These are phyloP conservation scores for Thunnus maccoyii DNA, from an alignment of 2,113 vertebrate genomes.

Conservation along the genomic window DNA sequence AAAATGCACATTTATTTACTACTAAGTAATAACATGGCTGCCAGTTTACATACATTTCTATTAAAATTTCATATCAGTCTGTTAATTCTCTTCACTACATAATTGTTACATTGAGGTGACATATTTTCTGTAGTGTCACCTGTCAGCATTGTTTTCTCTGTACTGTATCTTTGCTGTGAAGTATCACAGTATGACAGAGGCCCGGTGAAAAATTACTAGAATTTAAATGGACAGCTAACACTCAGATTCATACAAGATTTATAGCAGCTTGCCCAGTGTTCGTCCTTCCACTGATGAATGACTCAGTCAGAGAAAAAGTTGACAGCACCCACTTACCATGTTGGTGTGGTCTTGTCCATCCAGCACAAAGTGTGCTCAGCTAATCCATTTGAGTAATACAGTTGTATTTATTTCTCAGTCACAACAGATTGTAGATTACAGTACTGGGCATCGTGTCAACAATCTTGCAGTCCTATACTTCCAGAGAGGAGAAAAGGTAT, in stretches of 20 bases:
- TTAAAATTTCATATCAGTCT: background rate
- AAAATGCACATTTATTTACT: too few species aligned
- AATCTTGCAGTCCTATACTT: background rate
- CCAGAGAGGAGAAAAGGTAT: constrained; percentile 66
- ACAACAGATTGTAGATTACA: constrained; percentile 52
- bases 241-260: constrained; percentile 46
- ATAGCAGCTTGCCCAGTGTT: constrained; percentile 19
- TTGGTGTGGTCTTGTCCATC: constrained; percentile 14
- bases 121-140: constrained; percentile 33
- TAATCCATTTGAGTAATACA: constrained; percentile 45
- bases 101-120: constrained; percentile 21
- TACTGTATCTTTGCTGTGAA: constrained; percentile 23
- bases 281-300: constrained; percentile 49
- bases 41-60: background rate
- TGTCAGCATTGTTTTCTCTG: constrained; percentile 49
- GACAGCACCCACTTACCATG: constrained; percentile 17
- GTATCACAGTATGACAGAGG: constrained; percentile 34
- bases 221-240: constrained; percentile 44
- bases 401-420: constrained; percentile 52
- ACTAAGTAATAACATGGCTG: too few species aligned
- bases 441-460: constrained; percentile 9
- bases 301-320: constrained; percentile 23
- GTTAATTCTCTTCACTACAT: constrained; percentile 3
- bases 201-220: constrained; percentile 26
- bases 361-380: constrained; percentile 4